Evolutionary conservation across 2,797 vertebrate genomes (phyloP).

Genomic region (Sebastes dallii): DNA sequence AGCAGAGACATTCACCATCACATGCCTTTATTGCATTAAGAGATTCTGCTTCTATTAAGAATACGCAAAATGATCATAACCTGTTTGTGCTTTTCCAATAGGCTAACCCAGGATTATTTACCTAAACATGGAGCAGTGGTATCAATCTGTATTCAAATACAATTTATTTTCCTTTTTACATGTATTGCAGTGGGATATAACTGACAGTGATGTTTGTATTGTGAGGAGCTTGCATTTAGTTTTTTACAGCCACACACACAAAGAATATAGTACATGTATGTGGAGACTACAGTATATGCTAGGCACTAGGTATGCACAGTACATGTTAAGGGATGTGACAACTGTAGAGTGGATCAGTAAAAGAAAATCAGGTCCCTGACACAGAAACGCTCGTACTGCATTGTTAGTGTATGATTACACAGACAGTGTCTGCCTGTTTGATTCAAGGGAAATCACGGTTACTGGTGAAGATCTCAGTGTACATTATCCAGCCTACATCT

Average conservation of each 20-base stretch:
- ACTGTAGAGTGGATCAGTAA: conserved; percentile 12
- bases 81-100: conserved; percentile 15
- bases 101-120: background rate
- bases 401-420: background rate
- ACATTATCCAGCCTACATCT: background rate
- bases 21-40: conserved; percentile 46
- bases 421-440: background rate
- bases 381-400: conserved; percentile 6
- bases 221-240: conserved; percentile 51
- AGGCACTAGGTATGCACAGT: conserved; percentile 73
- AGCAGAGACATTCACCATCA: conserved; percentile 31
- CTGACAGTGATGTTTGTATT: conserved; percentile 57
- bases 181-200: conserved; percentile 65
- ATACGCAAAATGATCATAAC: background rate
- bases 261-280: conserved; percentile 56
- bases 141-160: conserved; percentile 57
- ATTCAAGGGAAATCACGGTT: background rate
- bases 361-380: conserved; percentile 42
- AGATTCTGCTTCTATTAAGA: conserved; percentile 16
- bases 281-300: conserved; percentile 57
- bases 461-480: background rate
- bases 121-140: conserved; percentile 37
- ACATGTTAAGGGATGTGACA: conserved; percentile 36
- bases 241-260: conserved; percentile 65
- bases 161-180: conserved; percentile 62